Conservation (phyloP, 2,888 invertebrate species). For the Ichneumon xanthorius region DNA sequence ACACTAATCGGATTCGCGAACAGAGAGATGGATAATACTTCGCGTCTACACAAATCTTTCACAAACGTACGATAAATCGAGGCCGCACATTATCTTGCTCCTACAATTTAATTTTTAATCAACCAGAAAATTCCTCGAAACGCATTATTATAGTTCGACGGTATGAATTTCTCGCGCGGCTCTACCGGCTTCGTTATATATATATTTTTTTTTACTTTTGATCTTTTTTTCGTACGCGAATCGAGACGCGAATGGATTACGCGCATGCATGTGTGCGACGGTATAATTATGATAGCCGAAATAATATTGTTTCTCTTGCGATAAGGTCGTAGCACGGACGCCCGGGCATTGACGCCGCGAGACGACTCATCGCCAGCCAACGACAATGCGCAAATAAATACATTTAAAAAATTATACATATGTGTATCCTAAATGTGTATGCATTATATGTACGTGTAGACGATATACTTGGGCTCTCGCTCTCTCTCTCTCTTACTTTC, state of each 20-base stretch:
- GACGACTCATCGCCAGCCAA: slow-evolving; percentile 55
- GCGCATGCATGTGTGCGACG: slow-evolving; percentile 2
- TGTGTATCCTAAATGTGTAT: neutral
- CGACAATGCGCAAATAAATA: slow-evolving; percentile 37
- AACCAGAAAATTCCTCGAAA: slow-evolving; percentile 7
- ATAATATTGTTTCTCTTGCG: slow-evolving; percentile 68
- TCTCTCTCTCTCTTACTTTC: slow-evolving; percentile 45
- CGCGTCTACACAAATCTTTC: slow-evolving; percentile 17
- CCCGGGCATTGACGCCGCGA: slow-evolving; percentile 78
- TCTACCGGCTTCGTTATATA: neutral
- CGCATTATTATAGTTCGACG: neutral
- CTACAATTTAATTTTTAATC: neutral
- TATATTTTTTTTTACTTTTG: neutral
- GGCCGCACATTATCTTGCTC: neutral
- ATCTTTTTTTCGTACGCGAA: neutral
- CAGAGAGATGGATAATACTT: slow-evolving; percentile 34
- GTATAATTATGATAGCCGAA: slow-evolving; percentile 65
- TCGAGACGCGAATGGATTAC: neutral
- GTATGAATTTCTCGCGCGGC: neutral
- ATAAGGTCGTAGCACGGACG: slow-evolving; percentile 80
- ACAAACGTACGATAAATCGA: slow-evolving; percentile 29
- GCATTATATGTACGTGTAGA: slow-evolving; percentile 11
- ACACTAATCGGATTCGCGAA: slow-evolving; percentile 58
- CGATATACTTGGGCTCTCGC: slow-evolving; percentile 56
- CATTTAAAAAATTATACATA: slow-evolving; percentile 1